Evolutionary conservation across 2,113 vertebrate genomes (phyloP).

Genomic region (Drymodes brunneopygia): DNA sequence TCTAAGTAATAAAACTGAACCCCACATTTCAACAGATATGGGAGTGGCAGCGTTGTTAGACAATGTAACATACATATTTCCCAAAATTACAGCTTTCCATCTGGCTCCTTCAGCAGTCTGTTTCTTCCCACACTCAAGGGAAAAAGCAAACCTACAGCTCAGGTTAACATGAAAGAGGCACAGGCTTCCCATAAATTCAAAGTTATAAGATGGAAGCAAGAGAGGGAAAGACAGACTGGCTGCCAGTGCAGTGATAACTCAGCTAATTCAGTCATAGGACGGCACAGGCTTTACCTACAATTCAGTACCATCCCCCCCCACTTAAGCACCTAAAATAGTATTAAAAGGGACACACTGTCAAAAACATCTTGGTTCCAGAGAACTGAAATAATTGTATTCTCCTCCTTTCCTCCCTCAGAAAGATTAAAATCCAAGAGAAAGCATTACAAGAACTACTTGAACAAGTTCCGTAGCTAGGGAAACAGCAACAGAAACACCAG

Average conservation of each 20-base stretch:
- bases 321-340: neutral
- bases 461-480: neutral
- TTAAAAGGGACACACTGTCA: neutral
- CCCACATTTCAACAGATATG: neutral
- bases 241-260: neutral
- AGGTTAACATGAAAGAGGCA: neutral
- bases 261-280: neutral
- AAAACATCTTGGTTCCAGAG: neutral
- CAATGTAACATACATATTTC: neutral
- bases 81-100: neutral
- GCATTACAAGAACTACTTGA: neutral
- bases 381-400: neutral
- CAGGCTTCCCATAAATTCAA: neutral
- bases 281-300: rapidly evolving
- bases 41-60: neutral
- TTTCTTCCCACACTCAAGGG: neutral
- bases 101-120: neutral
- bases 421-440: neutral
- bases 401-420: neutral
- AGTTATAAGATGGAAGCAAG: neutral
- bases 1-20: neutral
- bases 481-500: neutral
- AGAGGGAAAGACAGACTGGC: neutral
- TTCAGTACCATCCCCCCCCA: neutral
- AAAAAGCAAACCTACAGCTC: neutral